phyloP scores from a whole-genome alignment of 2,797 vertebrate species.

The Hephaestus fuliginosus region DNA sequence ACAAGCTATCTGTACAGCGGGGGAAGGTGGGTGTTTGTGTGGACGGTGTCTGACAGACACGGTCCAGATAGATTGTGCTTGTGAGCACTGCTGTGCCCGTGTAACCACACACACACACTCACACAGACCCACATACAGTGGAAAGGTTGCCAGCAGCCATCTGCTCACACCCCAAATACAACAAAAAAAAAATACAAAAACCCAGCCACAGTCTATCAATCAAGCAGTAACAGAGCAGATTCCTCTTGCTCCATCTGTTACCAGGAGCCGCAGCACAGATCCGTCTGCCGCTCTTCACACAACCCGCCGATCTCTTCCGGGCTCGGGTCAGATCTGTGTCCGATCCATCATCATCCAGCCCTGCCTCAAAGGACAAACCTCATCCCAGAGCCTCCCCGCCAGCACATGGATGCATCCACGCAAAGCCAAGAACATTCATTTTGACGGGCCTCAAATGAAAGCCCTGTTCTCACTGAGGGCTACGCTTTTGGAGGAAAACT shows the following conservation, averaged over 20 bases:
- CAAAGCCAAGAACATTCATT: constrained; percentile 68
- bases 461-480: constrained; percentile 55
- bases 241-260: constrained; percentile 39
- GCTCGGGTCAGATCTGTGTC: constrained; percentile 61
- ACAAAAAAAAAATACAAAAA: constrained; percentile 26
- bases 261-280: constrained; percentile 39
- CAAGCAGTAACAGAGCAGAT: constrained; percentile 25
- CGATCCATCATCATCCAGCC: constrained; percentile 64
- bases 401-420: constrained; percentile 39
- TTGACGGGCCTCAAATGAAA: constrained; percentile 66
- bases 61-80: constrained; percentile 42
- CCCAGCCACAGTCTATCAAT: constrained; percentile 47
- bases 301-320: constrained; percentile 40
- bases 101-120: constrained; percentile 4
- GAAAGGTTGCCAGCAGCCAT: constrained; percentile 28
- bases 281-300: constrained; percentile 35
- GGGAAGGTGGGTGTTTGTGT: constrained; percentile 37
- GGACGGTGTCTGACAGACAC: constrained; percentile 25
- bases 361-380: constrained; percentile 64
- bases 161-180: constrained; percentile 22
- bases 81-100: neutral
- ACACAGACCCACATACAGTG: constrained; percentile 16
- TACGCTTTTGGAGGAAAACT: constrained; percentile 41
- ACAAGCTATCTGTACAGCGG: constrained; percentile 56
- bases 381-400: constrained; percentile 47